phyloP scores from a whole-genome alignment of 2,113 vertebrate genomes.

The Corydoras sp. region DNA sequence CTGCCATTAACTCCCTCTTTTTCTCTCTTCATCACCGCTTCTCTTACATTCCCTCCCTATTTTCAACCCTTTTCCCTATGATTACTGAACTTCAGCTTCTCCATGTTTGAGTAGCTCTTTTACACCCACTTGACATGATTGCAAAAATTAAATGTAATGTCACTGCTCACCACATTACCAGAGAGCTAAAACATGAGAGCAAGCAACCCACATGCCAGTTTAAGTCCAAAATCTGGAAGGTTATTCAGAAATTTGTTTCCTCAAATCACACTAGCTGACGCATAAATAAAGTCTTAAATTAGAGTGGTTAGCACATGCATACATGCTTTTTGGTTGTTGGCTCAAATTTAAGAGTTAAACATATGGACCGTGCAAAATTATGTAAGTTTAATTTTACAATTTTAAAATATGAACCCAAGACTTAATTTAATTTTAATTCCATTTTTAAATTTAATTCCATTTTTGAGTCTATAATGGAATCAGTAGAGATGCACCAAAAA shows the following conservation, averaged over 20 bases:
- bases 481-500: too few relatives aligned
- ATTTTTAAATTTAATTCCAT: too few relatives aligned
- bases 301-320: too few relatives aligned
- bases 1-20: not conserved
- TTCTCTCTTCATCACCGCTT: not conserved
- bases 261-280: not conserved
- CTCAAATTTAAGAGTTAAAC: too few relatives aligned
- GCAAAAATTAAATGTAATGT: slow-evolving; percentile 8
- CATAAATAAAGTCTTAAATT: too few relatives aligned
- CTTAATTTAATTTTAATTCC: too few relatives aligned
- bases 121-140: slow-evolving; percentile 19
- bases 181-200: not conserved
- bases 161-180: slow-evolving; percentile 8
- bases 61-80: not conserved
- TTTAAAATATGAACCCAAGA: too few relatives aligned
- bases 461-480: too few relatives aligned
- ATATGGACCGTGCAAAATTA: too few relatives aligned
- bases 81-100: slow-evolving; percentile 5
- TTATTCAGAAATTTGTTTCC: slow-evolving; percentile 12
- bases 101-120: slow-evolving; percentile 12
- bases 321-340: too few relatives aligned
- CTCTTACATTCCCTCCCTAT: not conserved
- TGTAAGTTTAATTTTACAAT: too few relatives aligned
- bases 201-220: not conserved
- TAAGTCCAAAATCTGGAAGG: not conserved